phyloP scores from a whole-genome alignment of 1,140 invertebrate species.

The Lutraria rhynchaena region DNA sequence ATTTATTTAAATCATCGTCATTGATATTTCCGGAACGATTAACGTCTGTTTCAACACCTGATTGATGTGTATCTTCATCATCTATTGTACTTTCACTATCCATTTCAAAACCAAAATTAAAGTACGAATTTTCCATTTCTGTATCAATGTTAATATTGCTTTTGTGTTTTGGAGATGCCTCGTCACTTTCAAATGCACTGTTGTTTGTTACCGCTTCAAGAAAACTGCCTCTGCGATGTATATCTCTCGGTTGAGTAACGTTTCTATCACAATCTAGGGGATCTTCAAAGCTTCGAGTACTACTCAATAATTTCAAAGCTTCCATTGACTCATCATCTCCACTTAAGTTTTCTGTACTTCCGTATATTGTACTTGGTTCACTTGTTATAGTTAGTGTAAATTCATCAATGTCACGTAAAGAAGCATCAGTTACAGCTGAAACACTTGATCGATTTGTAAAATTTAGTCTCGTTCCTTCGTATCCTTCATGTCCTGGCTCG shows the following conservation, averaged over 20 bases:
- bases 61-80: too few relatives aligned
- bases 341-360: background rate
- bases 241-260: background rate
- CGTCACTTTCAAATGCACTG: background rate
- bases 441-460: too few relatives aligned
- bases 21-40: too few relatives aligned
- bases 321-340: background rate
- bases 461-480: too few relatives aligned
- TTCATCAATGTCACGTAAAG: slow-evolving; percentile 10
- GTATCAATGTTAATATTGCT: background rate
- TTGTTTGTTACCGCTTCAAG: slow-evolving; percentile 21
- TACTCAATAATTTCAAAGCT: too few relatives aligned
- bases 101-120: slow-evolving; percentile 20
- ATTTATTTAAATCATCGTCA: too few relatives aligned
- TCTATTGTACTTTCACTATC: background rate
- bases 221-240: slow-evolving; percentile 12
- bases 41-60: too few relatives aligned
- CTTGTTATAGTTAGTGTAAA: slow-evolving; percentile 32
- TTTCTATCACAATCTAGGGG: too few relatives aligned
- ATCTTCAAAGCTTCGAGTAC: too few relatives aligned
- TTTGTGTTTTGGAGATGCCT: background rate
- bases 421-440: too few relatives aligned
- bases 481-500: too few relatives aligned
- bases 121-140: slow-evolving; percentile 13
- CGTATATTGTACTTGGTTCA: background rate